A percentile compares a stretch with the other conserved stretches of the same genome.
Evolutionary conservation across 2,797 vertebrate species (phyloP).

Genomic region (Zalophus californianus): DNA sequence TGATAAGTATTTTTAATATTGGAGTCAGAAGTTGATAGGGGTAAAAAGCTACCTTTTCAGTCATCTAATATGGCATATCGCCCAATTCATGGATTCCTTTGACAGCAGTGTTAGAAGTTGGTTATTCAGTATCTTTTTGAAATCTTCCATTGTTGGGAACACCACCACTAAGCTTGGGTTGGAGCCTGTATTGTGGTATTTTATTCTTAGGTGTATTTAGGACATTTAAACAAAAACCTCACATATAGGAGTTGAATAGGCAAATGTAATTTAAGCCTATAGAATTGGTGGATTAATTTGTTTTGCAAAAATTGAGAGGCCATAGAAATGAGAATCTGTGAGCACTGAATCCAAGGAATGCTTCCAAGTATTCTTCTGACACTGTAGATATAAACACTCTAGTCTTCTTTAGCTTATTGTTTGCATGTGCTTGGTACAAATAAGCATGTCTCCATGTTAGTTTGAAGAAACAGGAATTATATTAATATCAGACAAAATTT

Average conservation of each 20-base stretch:
- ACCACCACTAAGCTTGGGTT: neutral
- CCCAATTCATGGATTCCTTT: neutral
- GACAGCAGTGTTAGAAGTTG: neutral
- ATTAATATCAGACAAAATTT: constrained; percentile 4
- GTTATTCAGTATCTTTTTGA: constrained; percentile 22
- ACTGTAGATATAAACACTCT: neutral
- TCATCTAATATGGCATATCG: neutral
- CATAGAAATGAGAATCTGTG: neutral
- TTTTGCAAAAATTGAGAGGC: constrained; percentile 6
- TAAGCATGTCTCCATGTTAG: neutral
- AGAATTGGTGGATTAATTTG: constrained; percentile 39
- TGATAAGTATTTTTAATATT: neutral
- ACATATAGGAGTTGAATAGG: neutral
- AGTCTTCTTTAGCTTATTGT: constrained; percentile 8
- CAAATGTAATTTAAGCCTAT: neutral
- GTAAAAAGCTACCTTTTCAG: constrained; percentile 31
- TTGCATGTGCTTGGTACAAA: neutral
- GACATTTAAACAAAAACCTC: neutral
- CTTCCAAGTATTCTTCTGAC: neutral
- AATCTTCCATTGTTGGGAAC: neutral
- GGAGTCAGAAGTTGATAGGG: neutral
- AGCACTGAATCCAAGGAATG: neutral
- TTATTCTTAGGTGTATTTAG: neutral
- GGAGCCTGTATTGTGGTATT: neutral
- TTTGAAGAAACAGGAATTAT: neutral